Evolutionary conservation across 2,888 invertebrate genomes (phyloP).

Genomic region (Cerceris ruficornis): DNA sequence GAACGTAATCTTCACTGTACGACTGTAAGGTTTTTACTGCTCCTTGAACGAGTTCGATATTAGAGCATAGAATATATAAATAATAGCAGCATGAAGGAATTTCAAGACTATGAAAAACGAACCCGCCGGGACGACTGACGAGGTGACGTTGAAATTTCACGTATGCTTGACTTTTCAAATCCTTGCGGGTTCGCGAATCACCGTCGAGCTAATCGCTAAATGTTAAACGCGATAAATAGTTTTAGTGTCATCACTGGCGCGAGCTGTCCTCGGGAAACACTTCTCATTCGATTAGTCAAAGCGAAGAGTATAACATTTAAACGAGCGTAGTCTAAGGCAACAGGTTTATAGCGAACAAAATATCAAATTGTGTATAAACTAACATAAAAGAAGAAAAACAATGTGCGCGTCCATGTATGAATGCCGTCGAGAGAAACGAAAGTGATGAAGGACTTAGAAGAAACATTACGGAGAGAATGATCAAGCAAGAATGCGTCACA

Average conservation of each 20-base stretch:
- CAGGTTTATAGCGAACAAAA: conserved; percentile 51
- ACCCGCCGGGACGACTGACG: conserved; percentile 46
- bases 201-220: background rate
- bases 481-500: conserved; percentile 40
- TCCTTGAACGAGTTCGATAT: no score
- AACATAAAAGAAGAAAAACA: conserved; percentile 35
- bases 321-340: conserved; percentile 55
- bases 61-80: conserved; percentile 4
- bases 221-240: conserved; percentile 8
- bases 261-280: conserved; percentile 35
- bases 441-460: conserved; percentile 7
- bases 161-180: conserved; percentile 17
- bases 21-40: no score
- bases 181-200: conserved; percentile 15
- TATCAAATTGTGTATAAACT: conserved; percentile 67
- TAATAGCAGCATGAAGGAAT: background rate
- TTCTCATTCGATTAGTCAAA: conserved; percentile 49
- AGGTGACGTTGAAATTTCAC: conserved; percentile 26
- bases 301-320: conserved; percentile 45
- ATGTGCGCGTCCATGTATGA: conserved; percentile 43
- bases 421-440: conserved; percentile 19
- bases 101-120: conserved; percentile 24
- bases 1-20: no score
- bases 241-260: background rate
- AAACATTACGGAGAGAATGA: conserved; percentile 28